Conservation (phyloP, 2,888 invertebrate genomes). For the Drosophila testacea region DNA sequence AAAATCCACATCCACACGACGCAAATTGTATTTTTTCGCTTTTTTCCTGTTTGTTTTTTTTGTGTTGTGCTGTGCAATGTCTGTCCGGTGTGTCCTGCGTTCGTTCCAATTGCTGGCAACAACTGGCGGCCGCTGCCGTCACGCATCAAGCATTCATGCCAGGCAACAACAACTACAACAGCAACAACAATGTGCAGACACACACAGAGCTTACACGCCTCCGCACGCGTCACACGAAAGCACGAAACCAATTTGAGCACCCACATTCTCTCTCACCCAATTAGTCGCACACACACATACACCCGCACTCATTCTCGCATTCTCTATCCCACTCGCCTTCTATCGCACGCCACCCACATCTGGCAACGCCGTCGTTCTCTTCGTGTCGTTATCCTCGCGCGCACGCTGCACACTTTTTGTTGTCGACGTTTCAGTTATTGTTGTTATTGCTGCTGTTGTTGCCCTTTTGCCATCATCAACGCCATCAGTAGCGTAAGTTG, state of each 20-base stretch:
- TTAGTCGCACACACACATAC: conserved; percentile 80
- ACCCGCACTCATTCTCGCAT: conserved; percentile 23
- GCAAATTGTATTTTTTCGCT: conserved; percentile 66
- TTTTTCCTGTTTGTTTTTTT: conserved; percentile 27
- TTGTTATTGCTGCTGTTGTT: conserved; percentile 54
- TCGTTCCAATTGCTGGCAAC: conserved; percentile 77
- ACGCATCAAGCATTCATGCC: conserved; percentile 79
- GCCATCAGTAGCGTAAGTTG: conserved; percentile 78
- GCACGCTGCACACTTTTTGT: conserved; percentile 71
- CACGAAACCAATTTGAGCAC: conserved; percentile 82
- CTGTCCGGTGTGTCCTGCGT: conserved; percentile 52
- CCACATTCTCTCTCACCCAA: conserved; percentile 83
- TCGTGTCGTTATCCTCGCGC: conserved; percentile 78
- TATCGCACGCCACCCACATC: conserved; percentile 29
- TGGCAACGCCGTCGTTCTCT: conserved; percentile 53
- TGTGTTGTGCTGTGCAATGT: conserved; percentile 36
- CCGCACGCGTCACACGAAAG: conserved; percentile 77
- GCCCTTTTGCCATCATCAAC: conserved; percentile 78
- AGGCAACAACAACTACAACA: conserved; percentile 42
- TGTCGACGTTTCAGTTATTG: conserved; percentile 31
- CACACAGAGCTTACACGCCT: conserved; percentile 71
- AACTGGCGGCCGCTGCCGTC: conserved; percentile 78
- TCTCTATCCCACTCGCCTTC: conserved; percentile 25
- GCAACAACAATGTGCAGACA: conserved; percentile 39
- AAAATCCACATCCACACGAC: conserved; percentile 70